Base-by-base conservation (phyloP, 2,888 invertebrate species). In the Pediacus dermestoides region DNA sequence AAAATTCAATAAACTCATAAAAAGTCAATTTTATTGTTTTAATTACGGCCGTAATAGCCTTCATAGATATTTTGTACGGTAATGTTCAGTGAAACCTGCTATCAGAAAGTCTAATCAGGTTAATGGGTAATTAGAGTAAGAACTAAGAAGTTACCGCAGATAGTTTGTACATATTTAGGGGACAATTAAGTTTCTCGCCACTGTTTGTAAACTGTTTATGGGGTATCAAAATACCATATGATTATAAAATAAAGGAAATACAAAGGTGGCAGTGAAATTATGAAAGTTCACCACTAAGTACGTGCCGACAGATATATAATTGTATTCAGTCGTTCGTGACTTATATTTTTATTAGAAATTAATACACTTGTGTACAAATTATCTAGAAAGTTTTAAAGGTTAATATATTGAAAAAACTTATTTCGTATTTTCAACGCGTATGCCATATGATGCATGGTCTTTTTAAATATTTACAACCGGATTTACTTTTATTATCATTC, bases 41-140 rank as follows among this genome's bases (percentile, higher is more conserved):
- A n/a, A n/a, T n/a, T n/a, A n/a, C n/a, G n/a, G n/a, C n/a, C n/a
- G n/a, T n/a, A n/a, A n/a, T n/a, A n/a, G n/a, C n/a, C n/a, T n/a
- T n/a, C n/a, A n/a, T n/a, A n/a, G n/a, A n/a, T n/a, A n/a, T n/a
- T n/a, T n/a, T 14, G 23, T 28, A 31, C 41, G 37, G 33, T 41
- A 41, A 37, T 30, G 41, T 37, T 36, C 33, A 49, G 51, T 49
- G 49, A 51, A 51, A 49, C 44, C 39, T 37, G 27, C 41, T 28
- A 32, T 41, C 51, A 33, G 37, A 42, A 35, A 35, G 34, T 41
- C 43, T 47, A 60, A 58, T 57, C 55, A 54, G 60, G 60, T 60
- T 58, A 60, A 60, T 60, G 57, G 58, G 60, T 60, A 60, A 60
- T 53, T 53, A 53, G 58, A 57, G 53, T 55, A 54, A 52, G 48